Percentiles rank a stretch among this genome's conserved stretches.
phyloP scores from a whole-genome alignment of 1,140 invertebrate species.

The Dendrolimus kikuchii region DNA sequence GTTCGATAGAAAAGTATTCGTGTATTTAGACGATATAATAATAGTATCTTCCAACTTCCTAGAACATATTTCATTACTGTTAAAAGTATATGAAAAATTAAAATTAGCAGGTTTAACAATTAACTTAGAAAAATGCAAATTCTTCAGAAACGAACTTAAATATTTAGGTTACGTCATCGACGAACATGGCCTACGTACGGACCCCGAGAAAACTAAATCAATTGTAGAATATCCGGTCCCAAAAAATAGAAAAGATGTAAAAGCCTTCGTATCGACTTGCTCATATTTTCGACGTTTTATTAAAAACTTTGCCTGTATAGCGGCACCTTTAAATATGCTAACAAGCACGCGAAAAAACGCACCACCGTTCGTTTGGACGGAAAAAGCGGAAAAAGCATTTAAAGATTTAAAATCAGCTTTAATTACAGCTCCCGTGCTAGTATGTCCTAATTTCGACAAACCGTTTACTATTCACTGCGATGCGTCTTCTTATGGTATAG shows the following conservation, averaged over 20 bases:
- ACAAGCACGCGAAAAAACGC: constrained; percentile 30
- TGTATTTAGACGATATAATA: constrained; percentile 46
- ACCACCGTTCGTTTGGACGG: constrained; percentile 21
- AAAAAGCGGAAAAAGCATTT: constrained; percentile 20
- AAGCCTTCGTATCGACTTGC: constrained; percentile 42
- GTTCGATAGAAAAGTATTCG: constrained; percentile 21
- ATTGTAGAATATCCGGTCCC: constrained; percentile 53
- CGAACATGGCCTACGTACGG: constrained; percentile 36
- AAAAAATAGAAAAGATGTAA: constrained; percentile 36
- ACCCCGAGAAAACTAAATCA: constrained; percentile 54
- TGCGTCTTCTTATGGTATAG: constrained; percentile 36
- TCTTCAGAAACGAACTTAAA: constrained; percentile 20
- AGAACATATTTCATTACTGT: constrained; percentile 28
- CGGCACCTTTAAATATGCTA: constrained; percentile 44
- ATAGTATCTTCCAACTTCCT: constrained; percentile 29
- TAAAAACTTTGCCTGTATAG: constrained; percentile 40
- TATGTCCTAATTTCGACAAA: constrained; percentile 34
- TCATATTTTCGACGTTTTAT: constrained; percentile 65
- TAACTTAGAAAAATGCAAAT: constrained; percentile 27
- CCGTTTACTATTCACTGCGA: constrained; percentile 44
- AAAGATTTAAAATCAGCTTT: constrained; percentile 37
- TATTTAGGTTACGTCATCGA: constrained; percentile 43
- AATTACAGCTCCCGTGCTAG: constrained; percentile 35
- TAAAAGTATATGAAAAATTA: constrained; percentile 24
- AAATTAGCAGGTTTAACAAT: constrained; percentile 28